phyloP scores from a whole-genome alignment of 2,888 invertebrate species.

The Acronicta psi region DNA sequence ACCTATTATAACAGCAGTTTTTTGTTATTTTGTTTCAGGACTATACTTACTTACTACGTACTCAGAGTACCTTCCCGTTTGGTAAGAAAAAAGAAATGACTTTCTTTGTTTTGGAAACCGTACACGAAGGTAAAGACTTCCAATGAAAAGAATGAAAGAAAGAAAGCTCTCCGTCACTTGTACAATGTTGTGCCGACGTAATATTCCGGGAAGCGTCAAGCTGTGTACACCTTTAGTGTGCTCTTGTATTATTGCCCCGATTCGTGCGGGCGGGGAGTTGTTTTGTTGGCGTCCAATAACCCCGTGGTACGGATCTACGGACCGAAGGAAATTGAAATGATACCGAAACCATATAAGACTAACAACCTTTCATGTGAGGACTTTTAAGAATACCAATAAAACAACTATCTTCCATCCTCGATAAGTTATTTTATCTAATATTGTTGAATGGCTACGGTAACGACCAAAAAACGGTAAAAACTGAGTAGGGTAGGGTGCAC shows the following conservation, averaged over 20 bases:
- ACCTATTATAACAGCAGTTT: too few species aligned
- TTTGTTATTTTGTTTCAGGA: too few species aligned
- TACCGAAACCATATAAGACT: background rate
- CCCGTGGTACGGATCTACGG: background rate
- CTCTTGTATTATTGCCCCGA: conserved; percentile 25
- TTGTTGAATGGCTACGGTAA: too few species aligned
- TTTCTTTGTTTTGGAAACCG: conserved; percentile 10
- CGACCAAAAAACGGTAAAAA: too few species aligned
- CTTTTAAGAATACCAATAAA: too few species aligned
- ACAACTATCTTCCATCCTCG: too few species aligned
- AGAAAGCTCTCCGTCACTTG: conserved; percentile 1
- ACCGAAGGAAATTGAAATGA: background rate
- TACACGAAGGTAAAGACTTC: conserved; percentile 2
- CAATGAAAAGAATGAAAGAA: conserved; percentile 1
- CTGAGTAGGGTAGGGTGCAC: background rate
- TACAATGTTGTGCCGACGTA: background rate
- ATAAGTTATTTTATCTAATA: too few species aligned
- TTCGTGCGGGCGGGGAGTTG: background rate
- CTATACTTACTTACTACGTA: too few species aligned
- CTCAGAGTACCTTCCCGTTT: too few species aligned
- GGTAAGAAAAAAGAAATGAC: conserved; percentile 13
- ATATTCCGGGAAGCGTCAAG: conserved; percentile 35
- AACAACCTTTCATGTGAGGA: too few species aligned
- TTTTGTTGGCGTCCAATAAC: background rate
- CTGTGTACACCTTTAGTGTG: conserved; percentile 42